These are phyloP conservation scores for Drosophila nebulosa DNA, from an alignment of 1,140 invertebrate species.

Conservation along the genomic window DNA sequence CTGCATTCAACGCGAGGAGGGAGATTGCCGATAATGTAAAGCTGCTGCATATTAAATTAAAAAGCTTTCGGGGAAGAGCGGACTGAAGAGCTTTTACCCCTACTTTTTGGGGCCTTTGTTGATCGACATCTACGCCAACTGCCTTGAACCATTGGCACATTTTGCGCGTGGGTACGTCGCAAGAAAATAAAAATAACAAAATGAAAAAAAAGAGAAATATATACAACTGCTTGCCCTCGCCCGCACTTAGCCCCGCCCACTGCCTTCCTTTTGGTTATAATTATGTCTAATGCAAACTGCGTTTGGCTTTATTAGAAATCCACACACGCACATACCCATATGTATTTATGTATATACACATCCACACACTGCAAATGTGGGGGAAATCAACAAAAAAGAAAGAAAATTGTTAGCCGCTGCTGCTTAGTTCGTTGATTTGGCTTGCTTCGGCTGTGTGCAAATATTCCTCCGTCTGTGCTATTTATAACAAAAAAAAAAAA, in stretches of 20 bases:
- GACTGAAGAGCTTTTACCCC: conserved; percentile 7
- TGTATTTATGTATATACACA: neutral
- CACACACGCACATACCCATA: neutral
- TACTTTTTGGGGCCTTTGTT: conserved; percentile 20
- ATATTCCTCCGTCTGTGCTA: conserved; percentile 75
- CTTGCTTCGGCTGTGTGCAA: conserved; percentile 47
- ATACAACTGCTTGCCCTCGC: neutral
- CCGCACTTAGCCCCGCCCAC: too few relatives aligned
- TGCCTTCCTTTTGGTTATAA: neutral
- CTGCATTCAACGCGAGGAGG: conserved; percentile 26
- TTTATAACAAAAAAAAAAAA: conserved; percentile 37
- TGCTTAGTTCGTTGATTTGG: conserved; percentile 6
- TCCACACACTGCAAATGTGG: neutral
- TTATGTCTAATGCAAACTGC: conserved; percentile 21
- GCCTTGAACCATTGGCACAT: conserved; percentile 75
- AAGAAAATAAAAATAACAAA: conserved; percentile 16
- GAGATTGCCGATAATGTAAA: conserved; percentile 10
- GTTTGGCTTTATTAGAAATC: conserved; percentile 22
- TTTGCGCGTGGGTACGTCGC: conserved; percentile 42
- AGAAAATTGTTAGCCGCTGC: conserved; percentile 47
- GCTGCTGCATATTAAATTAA: conserved; percentile 1
- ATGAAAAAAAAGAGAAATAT: neutral
- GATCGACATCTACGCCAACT: conserved; percentile 19
- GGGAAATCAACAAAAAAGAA: conserved; percentile 37
- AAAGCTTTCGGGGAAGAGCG: conserved; percentile 6